Conservation (phyloP, 2,888 invertebrate species). For the Acleris laterana region DNA sequence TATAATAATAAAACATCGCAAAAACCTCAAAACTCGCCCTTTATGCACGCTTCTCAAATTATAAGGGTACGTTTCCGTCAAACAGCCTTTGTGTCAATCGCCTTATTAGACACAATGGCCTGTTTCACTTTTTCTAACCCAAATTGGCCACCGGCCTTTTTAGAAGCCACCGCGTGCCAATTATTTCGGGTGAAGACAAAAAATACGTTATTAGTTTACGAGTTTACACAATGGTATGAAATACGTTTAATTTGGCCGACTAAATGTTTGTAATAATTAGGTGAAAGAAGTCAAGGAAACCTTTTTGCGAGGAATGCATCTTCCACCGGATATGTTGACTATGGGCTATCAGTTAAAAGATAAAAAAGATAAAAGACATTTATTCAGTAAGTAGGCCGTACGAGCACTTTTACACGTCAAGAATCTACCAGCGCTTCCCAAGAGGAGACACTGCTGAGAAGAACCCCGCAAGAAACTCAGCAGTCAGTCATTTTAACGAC, state of each 20-base stretch:
- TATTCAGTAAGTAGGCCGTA: no score
- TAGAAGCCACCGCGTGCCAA: conserved; percentile 66
- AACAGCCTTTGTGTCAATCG: conserved; percentile 77
- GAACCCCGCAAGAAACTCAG: no score
- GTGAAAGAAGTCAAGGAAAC: no score
- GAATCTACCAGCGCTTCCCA: no score
- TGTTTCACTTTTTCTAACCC: conserved; percentile 54
- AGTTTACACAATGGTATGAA: conserved; percentile 74
- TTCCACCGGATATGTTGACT: no score
- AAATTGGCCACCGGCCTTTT: conserved; percentile 55
- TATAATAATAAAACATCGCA: neutral
- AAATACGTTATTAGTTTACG: conserved; percentile 75
- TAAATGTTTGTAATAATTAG: no score
- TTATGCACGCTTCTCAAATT: conserved; percentile 27
- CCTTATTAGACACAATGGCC: conserved; percentile 68
- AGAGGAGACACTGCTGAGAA: no score
- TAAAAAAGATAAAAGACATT: no score
- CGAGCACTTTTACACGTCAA: no score
- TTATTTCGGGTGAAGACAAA: conserved; percentile 55
- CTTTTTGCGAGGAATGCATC: no score
- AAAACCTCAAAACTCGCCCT: conserved; percentile 21
- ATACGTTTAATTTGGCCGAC: neutral
- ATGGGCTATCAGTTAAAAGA: no score
- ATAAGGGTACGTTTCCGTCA: conserved; percentile 47
- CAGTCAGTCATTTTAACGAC: no score